phyloP scores from a whole-genome alignment of 2,113 vertebrate species.

The Prolemur simus region DNA sequence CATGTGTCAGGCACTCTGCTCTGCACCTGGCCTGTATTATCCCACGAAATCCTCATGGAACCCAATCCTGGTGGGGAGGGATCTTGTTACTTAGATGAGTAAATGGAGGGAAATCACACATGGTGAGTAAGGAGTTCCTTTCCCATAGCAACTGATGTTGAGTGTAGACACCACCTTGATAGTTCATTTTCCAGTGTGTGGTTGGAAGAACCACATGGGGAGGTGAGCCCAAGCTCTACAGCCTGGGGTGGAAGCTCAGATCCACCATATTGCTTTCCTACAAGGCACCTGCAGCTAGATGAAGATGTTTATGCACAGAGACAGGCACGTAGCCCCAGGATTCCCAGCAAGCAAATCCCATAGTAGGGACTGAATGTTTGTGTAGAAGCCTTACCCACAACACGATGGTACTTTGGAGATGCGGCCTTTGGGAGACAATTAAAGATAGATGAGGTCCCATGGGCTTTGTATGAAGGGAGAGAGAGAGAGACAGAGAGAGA shows the following conservation, averaged over 20 bases:
- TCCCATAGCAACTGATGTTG: background rate
- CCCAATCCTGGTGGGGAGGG: background rate
- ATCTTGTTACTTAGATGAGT: background rate
- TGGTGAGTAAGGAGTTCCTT: background rate
- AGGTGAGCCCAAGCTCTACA: background rate
- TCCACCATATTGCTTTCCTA: background rate
- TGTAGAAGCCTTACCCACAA: background rate
- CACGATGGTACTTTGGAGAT: too few species aligned
- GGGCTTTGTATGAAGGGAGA: too few species aligned
- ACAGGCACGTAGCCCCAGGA: background rate
- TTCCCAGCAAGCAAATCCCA: background rate
- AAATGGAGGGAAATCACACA: background rate
- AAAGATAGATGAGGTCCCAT: background rate
- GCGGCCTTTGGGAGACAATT: too few species aligned
- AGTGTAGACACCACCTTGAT: background rate
- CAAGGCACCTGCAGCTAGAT: background rate
- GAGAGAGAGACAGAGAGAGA: background rate
- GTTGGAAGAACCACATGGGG: background rate
- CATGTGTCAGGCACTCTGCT: fast-evolving
- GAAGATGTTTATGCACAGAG: background rate
- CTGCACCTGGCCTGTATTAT: background rate
- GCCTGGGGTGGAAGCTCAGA: background rate
- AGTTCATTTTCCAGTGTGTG: background rate
- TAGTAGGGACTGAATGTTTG: background rate
- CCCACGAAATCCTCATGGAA: background rate